Evolutionary conservation across 92 coral and sea anemone genomes (phyloP), one percentile per base, ranked within the genome.

Genomic region (Epizoanthus fatuus): DNA sequence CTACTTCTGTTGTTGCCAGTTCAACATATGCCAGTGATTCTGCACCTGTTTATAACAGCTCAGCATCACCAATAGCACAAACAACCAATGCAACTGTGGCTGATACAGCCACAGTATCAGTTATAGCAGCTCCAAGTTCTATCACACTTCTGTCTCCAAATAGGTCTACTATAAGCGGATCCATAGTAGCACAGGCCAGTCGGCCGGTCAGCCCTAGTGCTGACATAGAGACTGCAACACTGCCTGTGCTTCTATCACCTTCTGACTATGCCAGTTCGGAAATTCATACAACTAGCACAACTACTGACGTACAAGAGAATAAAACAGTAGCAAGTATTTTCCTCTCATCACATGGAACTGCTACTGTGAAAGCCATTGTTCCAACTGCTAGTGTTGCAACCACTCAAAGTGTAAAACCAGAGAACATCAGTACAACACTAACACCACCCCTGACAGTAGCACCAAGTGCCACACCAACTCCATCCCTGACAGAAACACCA

Each of bases 381-480:
- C 22, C 72, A 66, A 29, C 15, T 29, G 45, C 8, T 13, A 35
- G 42, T 38, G 53, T 49, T 49, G 13, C 57, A 6, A 13, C 15
- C 15, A 29, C 3, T 53, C 12, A 5, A 10, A 17, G 3, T 44
- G 44, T 11, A 19, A 77, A 2, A 42, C 3, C 82, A 42, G 67
- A 3, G 8, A 44, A 29, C 45, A 17, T 0, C 5, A 11, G 12
- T 15, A 22, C 13, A 9, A 42, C 75, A 62, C 38, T 54, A 15
- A 40, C 63, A 16, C 19, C 49, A 14, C 7, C 53, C 45, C 22
- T 22, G 51, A 35, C 74, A 72, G 22, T 22, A 25, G 5, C 88
- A 62, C 81, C 4, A 25, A 35, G 37, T 35, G 68, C 63, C 54
- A 76, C 81, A 59, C 56, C 70, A 76, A 42, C 69, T 10, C 69